Evolutionary conservation across 1,140 invertebrate species (phyloP).

Genomic region (Ganaspis sp.): DNA sequence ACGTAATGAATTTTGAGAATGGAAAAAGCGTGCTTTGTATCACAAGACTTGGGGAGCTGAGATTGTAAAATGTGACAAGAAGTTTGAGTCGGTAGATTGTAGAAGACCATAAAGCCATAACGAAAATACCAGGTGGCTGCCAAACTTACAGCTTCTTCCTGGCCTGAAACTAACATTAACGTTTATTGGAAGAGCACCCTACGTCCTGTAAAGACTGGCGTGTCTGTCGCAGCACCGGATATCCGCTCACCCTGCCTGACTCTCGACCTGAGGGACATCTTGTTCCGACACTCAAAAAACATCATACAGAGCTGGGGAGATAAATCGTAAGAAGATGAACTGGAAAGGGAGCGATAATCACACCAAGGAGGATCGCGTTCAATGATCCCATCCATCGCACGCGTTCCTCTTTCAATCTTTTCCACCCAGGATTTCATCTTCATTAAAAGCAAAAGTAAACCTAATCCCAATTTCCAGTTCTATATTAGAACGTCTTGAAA

Average conservation of each 20-base stretch:
- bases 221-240: constrained; percentile 42
- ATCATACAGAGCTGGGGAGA: constrained; percentile 20
- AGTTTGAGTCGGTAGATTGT: background rate
- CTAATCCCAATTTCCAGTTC: background rate
- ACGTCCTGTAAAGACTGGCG: constrained; percentile 27
- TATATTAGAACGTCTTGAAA: background rate
- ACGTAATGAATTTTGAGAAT: too few species aligned
- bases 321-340: constrained; percentile 21
- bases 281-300: constrained; percentile 45
- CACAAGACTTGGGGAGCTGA: background rate
- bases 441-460: background rate
- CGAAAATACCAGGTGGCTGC: constrained; percentile 29
- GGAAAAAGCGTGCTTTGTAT: too few species aligned
- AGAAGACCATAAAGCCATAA: background rate
- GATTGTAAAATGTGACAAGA: constrained; percentile 8
- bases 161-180: constrained; percentile 3
- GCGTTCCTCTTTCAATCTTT: background rate
- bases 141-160: constrained; percentile 11
- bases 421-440: background rate
- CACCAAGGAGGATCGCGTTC: constrained; percentile 12
- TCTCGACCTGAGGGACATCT: constrained; percentile 47
- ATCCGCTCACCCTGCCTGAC: constrained; percentile 47
- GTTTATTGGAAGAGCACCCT: constrained; percentile 26
- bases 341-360: constrained; percentile 16
- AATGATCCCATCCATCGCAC: constrained; percentile 23